Evolutionary conservation across 2,888 invertebrate genomes (phyloP), one percentile per base, ranked within the genome.

Genomic region (Calameuta idolon): DNA sequence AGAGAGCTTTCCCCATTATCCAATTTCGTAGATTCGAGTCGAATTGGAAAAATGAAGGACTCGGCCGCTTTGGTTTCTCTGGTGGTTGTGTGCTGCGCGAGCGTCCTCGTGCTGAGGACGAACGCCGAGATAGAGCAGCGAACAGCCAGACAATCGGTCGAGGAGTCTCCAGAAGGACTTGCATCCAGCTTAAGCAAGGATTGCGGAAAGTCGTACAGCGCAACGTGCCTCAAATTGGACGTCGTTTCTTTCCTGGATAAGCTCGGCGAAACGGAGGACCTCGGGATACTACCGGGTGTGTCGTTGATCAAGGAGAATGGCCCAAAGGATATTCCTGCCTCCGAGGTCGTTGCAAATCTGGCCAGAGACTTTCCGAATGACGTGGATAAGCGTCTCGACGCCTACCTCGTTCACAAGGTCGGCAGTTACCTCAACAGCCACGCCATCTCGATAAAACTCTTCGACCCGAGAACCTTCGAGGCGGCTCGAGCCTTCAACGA

Each of bases 171-270:
- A 55, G 86, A 86, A 55, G 87, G 77, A 76, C 33, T 87, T n/a
- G 83, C 87, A 0, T 76, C 88, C 12, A 87, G 79, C 31, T 81
- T 90, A 81, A 90, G 79, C 82, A 92, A 91, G 83, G 93, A 93
- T 81, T 95, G 95, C 89, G 92, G 92, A 69, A 93, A 92, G 34
- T 92, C 92, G 0, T 94, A 95, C 86, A 96, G 95, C 89, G 93
- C 95, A 34, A 95, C 96, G 88, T 97, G 97, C 87, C 92, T 97
- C 69, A 97, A 97, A 89, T 92, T 97, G 81, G 96, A 96, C 86
- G 94, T 96, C 74, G 94, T 96, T 1, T 95, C 95, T 5, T 94
- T 96, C 87, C 93, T 97, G 81, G 96, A 97, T 88, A 94, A 95
- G 75, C 88, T 97, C 55, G 94, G 95, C 83, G 95, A 95, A 87